These are phyloP conservation scores for Galleria mellonella DNA, from an alignment of 1,140 invertebrate species.

Conservation along the genomic window DNA sequence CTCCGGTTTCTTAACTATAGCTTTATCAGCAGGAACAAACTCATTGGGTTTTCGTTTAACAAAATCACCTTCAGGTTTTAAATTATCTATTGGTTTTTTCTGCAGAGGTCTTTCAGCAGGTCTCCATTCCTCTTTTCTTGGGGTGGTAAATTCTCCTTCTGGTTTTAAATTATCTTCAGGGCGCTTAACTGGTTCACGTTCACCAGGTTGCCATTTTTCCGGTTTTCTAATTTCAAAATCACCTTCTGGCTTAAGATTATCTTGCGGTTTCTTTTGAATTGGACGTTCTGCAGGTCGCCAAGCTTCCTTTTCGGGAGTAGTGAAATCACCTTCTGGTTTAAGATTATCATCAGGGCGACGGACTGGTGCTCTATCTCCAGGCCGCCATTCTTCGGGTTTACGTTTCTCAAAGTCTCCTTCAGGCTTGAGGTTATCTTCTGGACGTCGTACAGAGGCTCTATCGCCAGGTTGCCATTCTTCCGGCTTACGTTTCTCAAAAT, in stretches of 20 bases:
- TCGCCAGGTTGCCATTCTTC: slow-evolving; percentile 53
- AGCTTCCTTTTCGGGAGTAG: slow-evolving; percentile 57
- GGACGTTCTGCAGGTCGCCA: slow-evolving; percentile 67
- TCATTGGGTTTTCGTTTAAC: slow-evolving; percentile 77
- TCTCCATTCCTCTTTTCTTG: slow-evolving; percentile 71
- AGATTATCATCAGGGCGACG: slow-evolving; percentile 75
- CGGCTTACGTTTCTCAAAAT: slow-evolving; percentile 51
- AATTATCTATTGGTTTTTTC: slow-evolving; percentile 75
- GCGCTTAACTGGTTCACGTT: slow-evolving; percentile 54
- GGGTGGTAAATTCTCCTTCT: slow-evolving; percentile 64
- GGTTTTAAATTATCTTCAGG: slow-evolving; percentile 46
- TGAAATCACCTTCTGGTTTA: slow-evolving; percentile 77
- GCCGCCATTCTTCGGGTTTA: slow-evolving; percentile 75
- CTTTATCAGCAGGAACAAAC: slow-evolving; percentile 71
- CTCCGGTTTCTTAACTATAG: slow-evolving; percentile 67
- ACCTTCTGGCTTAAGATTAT: slow-evolving; percentile 57
- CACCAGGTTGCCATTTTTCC: slow-evolving; percentile 70
- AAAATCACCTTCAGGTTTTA: slow-evolving; percentile 75
- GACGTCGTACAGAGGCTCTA: slow-evolving; percentile 46
- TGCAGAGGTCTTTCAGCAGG: slow-evolving; percentile 74
- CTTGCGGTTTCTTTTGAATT: slow-evolving; percentile 42
- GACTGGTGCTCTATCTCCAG: slow-evolving; percentile 74
- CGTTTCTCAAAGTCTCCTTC: slow-evolving; percentile 75
- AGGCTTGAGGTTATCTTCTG: slow-evolving; percentile 70
- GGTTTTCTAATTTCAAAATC: slow-evolving; percentile 67